Evolutionary conservation across 2,113 vertebrate genomes (phyloP).

Genomic region (Chlamydotis undulata): DNA sequence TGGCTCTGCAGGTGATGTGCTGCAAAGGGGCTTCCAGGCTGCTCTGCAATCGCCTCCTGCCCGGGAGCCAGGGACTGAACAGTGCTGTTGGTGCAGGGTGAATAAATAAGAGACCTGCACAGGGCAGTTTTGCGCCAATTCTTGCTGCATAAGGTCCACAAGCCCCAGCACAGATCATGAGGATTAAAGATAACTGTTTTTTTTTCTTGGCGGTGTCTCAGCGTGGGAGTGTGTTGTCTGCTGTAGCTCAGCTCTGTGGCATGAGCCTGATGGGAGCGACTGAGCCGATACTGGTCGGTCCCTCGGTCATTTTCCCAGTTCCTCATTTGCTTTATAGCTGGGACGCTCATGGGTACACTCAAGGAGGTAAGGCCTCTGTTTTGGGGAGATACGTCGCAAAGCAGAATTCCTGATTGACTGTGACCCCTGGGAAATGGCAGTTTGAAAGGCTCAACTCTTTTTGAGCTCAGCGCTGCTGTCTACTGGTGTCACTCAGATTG

Average conservation of each 20-base stretch:
- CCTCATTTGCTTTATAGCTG: neutral
- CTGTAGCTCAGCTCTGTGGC: neutral
- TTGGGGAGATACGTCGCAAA: neutral
- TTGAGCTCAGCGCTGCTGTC: no score
- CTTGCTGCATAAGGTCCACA: neutral
- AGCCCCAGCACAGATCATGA: neutral
- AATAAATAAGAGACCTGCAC: neutral
- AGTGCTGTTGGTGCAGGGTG: neutral
- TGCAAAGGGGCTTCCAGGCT: no score
- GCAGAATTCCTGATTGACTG: neutral
- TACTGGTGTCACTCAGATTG: no score
- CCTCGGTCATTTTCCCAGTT: neutral
- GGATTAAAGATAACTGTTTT: neutral
- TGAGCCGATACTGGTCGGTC: accelerated
- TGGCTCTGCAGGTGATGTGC: neutral
- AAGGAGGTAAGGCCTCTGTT: neutral
- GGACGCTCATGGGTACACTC: accelerated
- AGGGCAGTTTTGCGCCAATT: no score
- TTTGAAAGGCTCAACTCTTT: no score
- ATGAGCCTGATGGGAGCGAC: neutral
- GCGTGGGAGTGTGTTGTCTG: neutral
- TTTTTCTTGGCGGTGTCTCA: neutral
- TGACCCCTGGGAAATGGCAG: neutral
- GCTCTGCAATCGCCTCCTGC: neutral
- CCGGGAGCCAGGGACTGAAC: accelerated